Evolutionary conservation across 2,888 invertebrate species (phyloP), one percentile per base, ranked within the genome.

Genomic region (Amblyteles armatorius): DNA sequence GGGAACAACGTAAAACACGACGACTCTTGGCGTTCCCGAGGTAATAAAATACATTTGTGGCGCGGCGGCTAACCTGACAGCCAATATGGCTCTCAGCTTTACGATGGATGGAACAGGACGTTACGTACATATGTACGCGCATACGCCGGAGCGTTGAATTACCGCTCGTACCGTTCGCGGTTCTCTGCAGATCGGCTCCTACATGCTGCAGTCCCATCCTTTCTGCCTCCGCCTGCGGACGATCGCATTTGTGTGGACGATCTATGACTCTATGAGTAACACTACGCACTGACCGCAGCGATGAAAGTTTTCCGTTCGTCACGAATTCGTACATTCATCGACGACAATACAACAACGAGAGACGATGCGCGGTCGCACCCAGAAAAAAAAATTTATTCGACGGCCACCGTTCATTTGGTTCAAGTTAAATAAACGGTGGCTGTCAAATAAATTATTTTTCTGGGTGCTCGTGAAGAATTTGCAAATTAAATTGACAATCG

Each of bases 41-140:
- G 86, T 82, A 87, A 87, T 87, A 87, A 86, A 87, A 82, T 87
- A 84, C 87, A 87, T 86, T 87, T 83, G 85, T 83, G 77, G 74
- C 68, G 84, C 77, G 79, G 80, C 73, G 74, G 76, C 81, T 79
- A 87, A 86, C 84, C 74, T 82, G 80, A 87, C 87, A 87, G 82
- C 82, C 82, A 85, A 87, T 87, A 87, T 84, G 85, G 87, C 85
- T 87, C 79, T 82, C 84, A 84, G 77, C 76, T 87, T 87, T 83
- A 85, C 86, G 87, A 87, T 84, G 81, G 83, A 83, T 83, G 82
- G 69, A 84, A 83, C 77, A 77, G 79, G 60, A 78, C 73, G 76
- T 76, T 60, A 50, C 50, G 29, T 19, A 40, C 19, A 50, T 52
- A 50, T 65, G 63, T 48, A 55, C 63, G 60, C 60, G 36, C 50